These are phyloP conservation scores for Ditylenchus weischeri DNA, from an alignment of 2,888 invertebrate genomes.

Conservation along the genomic window DNA sequence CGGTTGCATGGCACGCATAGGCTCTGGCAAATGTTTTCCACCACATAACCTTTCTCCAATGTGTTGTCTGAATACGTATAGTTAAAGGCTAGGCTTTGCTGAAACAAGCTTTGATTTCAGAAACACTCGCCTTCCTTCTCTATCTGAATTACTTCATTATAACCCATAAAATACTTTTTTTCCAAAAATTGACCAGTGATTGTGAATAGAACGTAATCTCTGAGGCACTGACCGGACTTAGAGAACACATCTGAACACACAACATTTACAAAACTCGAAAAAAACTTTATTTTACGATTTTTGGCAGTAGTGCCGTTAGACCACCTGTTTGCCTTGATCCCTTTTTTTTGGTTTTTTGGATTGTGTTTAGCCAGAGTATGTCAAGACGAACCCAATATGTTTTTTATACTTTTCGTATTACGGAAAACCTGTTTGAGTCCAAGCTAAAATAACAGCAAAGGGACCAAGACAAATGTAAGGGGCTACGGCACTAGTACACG, in stretches of 20 bases:
- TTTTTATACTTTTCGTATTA: too few relatives aligned
- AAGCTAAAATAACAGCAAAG: too few relatives aligned
- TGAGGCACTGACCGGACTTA: constrained; percentile 46
- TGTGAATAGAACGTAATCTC: constrained; percentile 51
- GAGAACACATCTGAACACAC: constrained; percentile 1
- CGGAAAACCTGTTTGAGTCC: too few relatives aligned
- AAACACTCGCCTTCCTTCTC: constrained; percentile 10
- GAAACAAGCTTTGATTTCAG: too few relatives aligned
- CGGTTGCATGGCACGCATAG: constrained; percentile 15
- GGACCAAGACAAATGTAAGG: too few relatives aligned
- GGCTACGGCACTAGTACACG: too few relatives aligned
- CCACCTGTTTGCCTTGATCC: too few relatives aligned
- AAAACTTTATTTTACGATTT: too few relatives aligned
- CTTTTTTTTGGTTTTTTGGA: too few relatives aligned
- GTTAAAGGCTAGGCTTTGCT: too few relatives aligned
- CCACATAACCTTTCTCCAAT: constrained; percentile 46
- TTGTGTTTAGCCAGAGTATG: neutral
- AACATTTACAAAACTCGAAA: too few relatives aligned
- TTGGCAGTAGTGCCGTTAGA: too few relatives aligned
- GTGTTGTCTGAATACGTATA: constrained; percentile 32
- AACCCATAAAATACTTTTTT: neutral
- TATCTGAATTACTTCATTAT: constrained; percentile 11
- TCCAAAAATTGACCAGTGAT: constrained; percentile 30
- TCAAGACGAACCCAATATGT: constrained; percentile 12
- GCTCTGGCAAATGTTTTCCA: constrained; percentile 3